Evolutionary conservation across 2,797 vertebrate genomes (phyloP).

Genomic region (Merluccius polli): DNA sequence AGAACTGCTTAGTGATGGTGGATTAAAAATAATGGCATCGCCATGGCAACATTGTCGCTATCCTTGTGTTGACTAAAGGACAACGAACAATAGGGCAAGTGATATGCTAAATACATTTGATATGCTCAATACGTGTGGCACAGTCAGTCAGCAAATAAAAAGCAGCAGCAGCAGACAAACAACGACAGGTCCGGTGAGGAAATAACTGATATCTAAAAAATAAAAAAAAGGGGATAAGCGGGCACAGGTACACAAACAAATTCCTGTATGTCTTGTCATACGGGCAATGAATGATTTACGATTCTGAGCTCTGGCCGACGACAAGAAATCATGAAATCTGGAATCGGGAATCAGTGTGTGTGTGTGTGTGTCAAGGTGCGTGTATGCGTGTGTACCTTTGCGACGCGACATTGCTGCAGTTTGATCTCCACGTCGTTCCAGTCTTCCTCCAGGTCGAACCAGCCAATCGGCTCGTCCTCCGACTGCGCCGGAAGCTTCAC

Average conservation of each 20-base stretch:
- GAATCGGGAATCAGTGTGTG: not conserved
- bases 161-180: no score
- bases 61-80: no score
- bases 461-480: conserved; percentile 91
- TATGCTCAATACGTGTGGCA: no score
- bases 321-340: not conserved
- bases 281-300: not conserved
- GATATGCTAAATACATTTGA: not conserved
- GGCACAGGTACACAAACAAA: no score
- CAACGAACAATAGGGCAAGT: not conserved
- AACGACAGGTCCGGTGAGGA: no score
- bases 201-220: no score
- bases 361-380: not conserved
- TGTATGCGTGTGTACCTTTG: conserved; percentile 72
- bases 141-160: no score
- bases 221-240: no score
- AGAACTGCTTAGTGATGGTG: not conserved
- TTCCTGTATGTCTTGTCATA: not conserved
- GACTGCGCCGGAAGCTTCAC: conserved; percentile 61
- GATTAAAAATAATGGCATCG: not conserved
- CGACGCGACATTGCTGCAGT: conserved; percentile 85
- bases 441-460: conserved; percentile 96
- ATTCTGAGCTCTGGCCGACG: not conserved
- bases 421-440: conserved; percentile 96
- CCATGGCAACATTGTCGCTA: not conserved